phyloP scores from a whole-genome alignment of 2,888 invertebrate genomes.

The Scaptomyza caliginosa region DNA sequence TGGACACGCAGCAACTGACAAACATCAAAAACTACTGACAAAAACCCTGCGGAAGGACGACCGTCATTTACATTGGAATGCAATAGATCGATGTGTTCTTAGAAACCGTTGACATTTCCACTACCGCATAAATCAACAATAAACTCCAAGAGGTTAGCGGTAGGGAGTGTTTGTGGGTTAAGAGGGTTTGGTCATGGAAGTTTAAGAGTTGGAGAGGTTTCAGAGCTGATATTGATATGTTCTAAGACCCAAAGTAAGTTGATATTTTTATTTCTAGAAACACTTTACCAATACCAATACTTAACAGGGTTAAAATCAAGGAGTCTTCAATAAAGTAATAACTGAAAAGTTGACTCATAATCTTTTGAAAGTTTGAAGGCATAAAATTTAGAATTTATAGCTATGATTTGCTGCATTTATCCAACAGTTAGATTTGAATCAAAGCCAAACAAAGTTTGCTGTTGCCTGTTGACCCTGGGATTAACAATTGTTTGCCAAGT shows the following conservation, averaged over 20 bases:
- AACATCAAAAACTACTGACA: conserved; percentile 6
- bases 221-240: conserved; percentile 3
- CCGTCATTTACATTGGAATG: conserved; percentile 63
- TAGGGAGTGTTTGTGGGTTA: background rate
- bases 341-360: background rate
- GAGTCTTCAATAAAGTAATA: too few species aligned
- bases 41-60: conserved; percentile 25
- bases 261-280: background rate
- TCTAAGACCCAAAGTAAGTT: background rate
- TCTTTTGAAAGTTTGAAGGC: too few species aligned
- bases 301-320: background rate
- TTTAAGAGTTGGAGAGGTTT: background rate
- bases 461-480: conserved; percentile 19
- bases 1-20: conserved; percentile 38
- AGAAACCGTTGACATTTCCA: conserved; percentile 45
- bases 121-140: conserved; percentile 51
- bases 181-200: conserved; percentile 3
- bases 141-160: background rate
- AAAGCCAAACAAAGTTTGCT: background rate
- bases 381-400: background rate
- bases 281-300: background rate
- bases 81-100: conserved; percentile 60
- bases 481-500: conserved; percentile 53
- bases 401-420: background rate
- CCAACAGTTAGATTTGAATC: background rate